phyloP scores from a whole-genome alignment of 2,113 vertebrate species.

The Macaca nemestrina region DNA sequence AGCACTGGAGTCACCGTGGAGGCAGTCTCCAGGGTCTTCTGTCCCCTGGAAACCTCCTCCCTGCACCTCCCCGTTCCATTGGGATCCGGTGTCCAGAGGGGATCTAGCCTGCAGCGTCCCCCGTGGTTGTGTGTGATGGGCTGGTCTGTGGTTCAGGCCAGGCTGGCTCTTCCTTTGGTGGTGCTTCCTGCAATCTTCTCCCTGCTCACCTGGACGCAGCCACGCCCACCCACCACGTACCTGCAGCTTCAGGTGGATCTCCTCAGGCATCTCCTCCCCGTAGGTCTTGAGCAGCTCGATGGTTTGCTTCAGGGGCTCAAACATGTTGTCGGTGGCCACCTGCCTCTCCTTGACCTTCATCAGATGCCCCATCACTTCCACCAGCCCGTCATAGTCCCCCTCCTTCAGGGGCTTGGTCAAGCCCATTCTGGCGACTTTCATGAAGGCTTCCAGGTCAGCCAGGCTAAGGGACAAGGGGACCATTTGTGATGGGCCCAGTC shows the following conservation, averaged over 20 bases:
- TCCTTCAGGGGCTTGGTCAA: conserved; percentile 81
- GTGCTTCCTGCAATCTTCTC: rapidly evolving
- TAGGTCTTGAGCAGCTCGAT: conserved; percentile 82
- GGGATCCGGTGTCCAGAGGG: neutral
- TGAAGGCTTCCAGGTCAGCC: conserved; percentile 80
- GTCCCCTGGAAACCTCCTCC: too few relatives aligned
- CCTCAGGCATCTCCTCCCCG: conserved; percentile 83
- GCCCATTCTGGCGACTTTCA: conserved; percentile 48
- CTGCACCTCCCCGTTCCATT: neutral
- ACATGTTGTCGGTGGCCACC: conserved; percentile 76
- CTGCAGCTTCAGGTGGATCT: conserved; percentile 80
- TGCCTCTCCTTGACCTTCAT: conserved; percentile 83
- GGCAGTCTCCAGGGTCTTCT: neutral
- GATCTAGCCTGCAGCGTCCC: neutral
- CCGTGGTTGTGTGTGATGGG: rapidly evolving
- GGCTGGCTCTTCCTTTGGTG: neutral
- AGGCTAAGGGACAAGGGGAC: conserved; percentile 71
- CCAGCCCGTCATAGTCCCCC: conserved; percentile 81
- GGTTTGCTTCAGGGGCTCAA: conserved; percentile 84
- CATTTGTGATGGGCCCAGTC: rapidly evolving
- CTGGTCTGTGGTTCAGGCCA: rapidly evolving
- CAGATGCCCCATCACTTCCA: conserved; percentile 83
- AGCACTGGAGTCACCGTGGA: rapidly evolving
- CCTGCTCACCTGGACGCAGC: rapidly evolving
- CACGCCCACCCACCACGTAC: neutral